Conservation (phyloP, 1,140 invertebrate species). For the Anthonomus grandis region DNA sequence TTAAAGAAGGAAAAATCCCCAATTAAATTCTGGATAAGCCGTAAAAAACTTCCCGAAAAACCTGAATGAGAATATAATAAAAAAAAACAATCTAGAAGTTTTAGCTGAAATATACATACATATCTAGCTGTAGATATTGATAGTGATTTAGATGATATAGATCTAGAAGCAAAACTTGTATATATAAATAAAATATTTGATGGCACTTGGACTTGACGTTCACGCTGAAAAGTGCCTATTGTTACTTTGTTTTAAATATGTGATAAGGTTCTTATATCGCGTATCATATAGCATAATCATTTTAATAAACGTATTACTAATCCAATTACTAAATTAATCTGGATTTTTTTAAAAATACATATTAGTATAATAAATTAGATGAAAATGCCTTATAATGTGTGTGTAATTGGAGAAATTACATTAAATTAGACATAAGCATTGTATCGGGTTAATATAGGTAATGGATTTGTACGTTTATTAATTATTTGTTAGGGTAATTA, state of each 20-base stretch:
- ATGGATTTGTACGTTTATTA: too few relatives aligned
- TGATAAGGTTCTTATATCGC: conserved; percentile 35
- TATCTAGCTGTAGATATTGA: conserved; percentile 41
- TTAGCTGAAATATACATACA: conserved; percentile 43
- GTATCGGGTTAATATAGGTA: too few relatives aligned
- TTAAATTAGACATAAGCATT: too few relatives aligned
- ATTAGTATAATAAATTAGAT: too few relatives aligned
- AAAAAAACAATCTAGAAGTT: conserved; percentile 20
- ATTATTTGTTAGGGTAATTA: too few relatives aligned
- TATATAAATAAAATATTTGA: conserved; percentile 37
- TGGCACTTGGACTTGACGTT: conserved; percentile 37
- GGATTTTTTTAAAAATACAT: too few relatives aligned
- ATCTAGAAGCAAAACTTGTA: conserved; percentile 31
- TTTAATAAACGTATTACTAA: not conserved
- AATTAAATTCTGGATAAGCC: conserved; percentile 25
- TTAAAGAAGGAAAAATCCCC: conserved; percentile 21
- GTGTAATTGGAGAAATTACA: too few relatives aligned
- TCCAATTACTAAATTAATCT: too few relatives aligned
- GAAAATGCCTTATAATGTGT: too few relatives aligned
- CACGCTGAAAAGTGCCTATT: conserved; percentile 43
- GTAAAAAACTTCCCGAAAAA: conserved; percentile 41
- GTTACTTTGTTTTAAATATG: conserved; percentile 43
- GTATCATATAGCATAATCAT: conserved; percentile 5
- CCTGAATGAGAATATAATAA: conserved; percentile 28
- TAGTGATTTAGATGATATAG: conserved; percentile 11